Percentiles rank a stretch among this genome's conserved stretches.
These are phyloP conservation scores for Nasonia oneida DNA, from an alignment of 2,888 invertebrate species.

Conservation along the genomic window DNA sequence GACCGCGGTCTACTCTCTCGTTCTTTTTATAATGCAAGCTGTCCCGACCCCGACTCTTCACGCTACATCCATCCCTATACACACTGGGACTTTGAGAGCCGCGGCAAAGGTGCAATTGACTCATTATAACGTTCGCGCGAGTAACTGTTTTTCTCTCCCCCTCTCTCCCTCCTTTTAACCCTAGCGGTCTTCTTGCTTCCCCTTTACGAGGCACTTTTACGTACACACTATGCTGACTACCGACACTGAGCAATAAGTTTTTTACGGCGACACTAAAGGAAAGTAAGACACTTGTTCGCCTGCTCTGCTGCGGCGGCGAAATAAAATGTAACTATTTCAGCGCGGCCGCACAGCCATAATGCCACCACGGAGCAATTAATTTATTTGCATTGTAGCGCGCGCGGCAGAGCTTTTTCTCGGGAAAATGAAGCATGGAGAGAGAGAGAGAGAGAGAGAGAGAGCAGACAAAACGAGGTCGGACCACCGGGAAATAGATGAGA, in stretches of 20 bases:
- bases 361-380: not conserved
- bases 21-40: conserved; percentile 31
- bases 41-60: not conserved
- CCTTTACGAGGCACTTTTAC: conserved; percentile 43
- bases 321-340: conserved; percentile 41
- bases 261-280: conserved; percentile 33
- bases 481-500: conserved; percentile 14
- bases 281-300: conserved; percentile 48
- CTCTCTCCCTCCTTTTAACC: not conserved
- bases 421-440: not conserved
- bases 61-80: not conserved
- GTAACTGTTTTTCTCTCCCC: conserved; percentile 15
- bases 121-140: conserved; percentile 51
- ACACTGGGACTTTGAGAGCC: conserved; percentile 33
- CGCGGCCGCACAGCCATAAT: not conserved
- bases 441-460: not conserved
- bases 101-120: conserved; percentile 48
- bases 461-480: conserved; percentile 11
- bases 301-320: not conserved
- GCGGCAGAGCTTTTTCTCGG: not conserved
- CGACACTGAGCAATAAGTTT: conserved; percentile 39
- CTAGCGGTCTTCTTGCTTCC: not conserved
- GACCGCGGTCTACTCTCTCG: not conserved
- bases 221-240: conserved; percentile 25
- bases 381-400: conserved; percentile 21